A percentile compares a stretch with the other conserved stretches of the same genome.
These are phyloP conservation scores for Ceraclea dissimilis DNA, from an alignment of 2,888 invertebrate species.

Conservation along the genomic window DNA sequence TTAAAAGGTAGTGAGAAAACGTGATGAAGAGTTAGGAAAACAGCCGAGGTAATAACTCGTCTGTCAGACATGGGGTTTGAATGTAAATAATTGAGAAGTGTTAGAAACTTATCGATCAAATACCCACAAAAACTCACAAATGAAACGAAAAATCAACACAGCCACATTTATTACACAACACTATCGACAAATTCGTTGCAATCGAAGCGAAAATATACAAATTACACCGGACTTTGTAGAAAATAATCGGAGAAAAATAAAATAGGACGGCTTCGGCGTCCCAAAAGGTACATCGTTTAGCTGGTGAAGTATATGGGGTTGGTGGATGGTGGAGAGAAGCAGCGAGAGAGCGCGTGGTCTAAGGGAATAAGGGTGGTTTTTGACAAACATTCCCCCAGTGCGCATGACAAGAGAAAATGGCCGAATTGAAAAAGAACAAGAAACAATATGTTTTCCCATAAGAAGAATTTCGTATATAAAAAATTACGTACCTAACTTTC, in stretches of 20 bases:
- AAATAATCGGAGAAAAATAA: neutral
- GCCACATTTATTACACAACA: neutral
- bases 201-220: neutral
- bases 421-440: neutral
- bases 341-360: constrained; percentile 17
- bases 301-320: constrained; percentile 3
- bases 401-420: constrained; percentile 16
- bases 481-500: no score
- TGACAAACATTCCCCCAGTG: constrained; percentile 5
- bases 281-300: constrained; percentile 4
- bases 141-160: neutral
- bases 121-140: constrained; percentile 5
- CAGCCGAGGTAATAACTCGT: neutral
- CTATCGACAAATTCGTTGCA: neutral
- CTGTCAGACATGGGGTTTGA: constrained; percentile 4
- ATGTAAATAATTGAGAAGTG: constrained; percentile 17
- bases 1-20: no score
- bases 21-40: no score
- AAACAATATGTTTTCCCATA: neutral
- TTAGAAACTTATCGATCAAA: constrained; percentile 16
- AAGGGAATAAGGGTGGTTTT: constrained; percentile 16
- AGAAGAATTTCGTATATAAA: neutral
- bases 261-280: constrained; percentile 8
- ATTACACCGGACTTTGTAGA: neutral
- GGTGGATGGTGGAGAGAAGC: constrained; percentile 1